Percentiles rank a stretch among this genome's conserved stretches.
These are phyloP conservation scores for Labeo catla DNA, from an alignment of 2,113 vertebrate species.

Conservation along the genomic window DNA sequence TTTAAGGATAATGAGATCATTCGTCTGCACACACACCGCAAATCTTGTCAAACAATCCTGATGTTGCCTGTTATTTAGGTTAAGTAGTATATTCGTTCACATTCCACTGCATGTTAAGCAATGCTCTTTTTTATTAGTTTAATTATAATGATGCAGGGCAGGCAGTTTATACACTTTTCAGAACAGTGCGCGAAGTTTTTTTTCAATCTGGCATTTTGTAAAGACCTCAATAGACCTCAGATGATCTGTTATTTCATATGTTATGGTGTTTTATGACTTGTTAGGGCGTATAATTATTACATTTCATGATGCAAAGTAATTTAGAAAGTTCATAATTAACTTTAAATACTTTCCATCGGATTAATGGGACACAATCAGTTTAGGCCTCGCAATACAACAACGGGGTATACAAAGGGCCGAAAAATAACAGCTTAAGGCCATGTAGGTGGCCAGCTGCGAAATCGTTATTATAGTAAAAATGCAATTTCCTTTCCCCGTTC, in stretches of 20 bases:
- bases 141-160: not conserved
- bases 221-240: not conserved
- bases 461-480: constrained; percentile 44
- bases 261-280: not conserved
- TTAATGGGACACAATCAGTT: not conserved
- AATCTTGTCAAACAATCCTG: not conserved
- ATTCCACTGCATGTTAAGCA: not conserved
- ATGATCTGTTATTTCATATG: not conserved
- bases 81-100: not conserved
- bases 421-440: constrained; percentile 37
- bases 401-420: not conserved
- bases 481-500: constrained; percentile 55
- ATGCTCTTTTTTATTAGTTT: not conserved
- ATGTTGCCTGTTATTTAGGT: not conserved
- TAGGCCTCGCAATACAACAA: not conserved
- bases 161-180: not conserved
- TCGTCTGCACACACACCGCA: not conserved
- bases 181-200: not conserved
- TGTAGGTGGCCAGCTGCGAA: constrained; percentile 56
- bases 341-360: not conserved
- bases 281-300: not conserved
- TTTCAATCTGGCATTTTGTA: not conserved
- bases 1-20: constrained; percentile 27
- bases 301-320: not conserved
- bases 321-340: not conserved